These are phyloP conservation scores for Sander lucioperca DNA, from an alignment of 2,113 vertebrate genomes.

Conservation along the genomic window DNA sequence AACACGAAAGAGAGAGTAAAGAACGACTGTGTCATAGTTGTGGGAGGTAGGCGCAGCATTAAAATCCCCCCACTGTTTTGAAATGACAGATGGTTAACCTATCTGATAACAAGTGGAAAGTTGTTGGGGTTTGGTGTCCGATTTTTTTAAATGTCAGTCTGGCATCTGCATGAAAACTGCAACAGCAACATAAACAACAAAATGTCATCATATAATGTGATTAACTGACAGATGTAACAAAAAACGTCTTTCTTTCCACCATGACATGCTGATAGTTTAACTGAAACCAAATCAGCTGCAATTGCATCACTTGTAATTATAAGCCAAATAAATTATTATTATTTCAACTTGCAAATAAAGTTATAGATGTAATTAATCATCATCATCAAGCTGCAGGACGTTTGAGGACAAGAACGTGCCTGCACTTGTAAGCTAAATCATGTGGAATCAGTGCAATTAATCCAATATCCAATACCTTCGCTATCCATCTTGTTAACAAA, in stretches of 20 bases:
- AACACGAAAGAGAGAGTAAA: slow-evolving; percentile 27
- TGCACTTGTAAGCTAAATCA: slow-evolving; percentile 19
- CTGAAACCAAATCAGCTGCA: slow-evolving; percentile 22
- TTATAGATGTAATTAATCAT: neutral
- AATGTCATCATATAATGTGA: slow-evolving; percentile 26
- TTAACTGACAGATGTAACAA: neutral
- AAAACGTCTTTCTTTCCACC: neutral
- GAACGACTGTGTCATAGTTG: slow-evolving; percentile 22
- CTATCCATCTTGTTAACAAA: slow-evolving; percentile 10
- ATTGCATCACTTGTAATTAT: neutral
- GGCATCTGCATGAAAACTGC: slow-evolving; percentile 18
- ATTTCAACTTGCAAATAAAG: slow-evolving; percentile 20
- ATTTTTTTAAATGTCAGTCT: slow-evolving; percentile 33
- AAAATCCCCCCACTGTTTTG: slow-evolving; percentile 23
- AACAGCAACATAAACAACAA: neutral
- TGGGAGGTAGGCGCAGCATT: neutral
- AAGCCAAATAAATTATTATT: neutral
- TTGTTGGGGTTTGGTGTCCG: neutral
- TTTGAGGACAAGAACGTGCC: slow-evolving; percentile 27
- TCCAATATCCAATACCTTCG: slow-evolving; percentile 5
- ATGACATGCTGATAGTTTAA: slow-evolving; percentile 14
- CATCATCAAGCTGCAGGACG: slow-evolving; percentile 4
- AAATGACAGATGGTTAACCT: slow-evolving; percentile 39
- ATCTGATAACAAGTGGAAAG: neutral
- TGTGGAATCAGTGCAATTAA: slow-evolving; percentile 13